phyloP scores from a whole-genome alignment of 2,888 invertebrate genomes.

The Synergus gifuensis region DNA sequence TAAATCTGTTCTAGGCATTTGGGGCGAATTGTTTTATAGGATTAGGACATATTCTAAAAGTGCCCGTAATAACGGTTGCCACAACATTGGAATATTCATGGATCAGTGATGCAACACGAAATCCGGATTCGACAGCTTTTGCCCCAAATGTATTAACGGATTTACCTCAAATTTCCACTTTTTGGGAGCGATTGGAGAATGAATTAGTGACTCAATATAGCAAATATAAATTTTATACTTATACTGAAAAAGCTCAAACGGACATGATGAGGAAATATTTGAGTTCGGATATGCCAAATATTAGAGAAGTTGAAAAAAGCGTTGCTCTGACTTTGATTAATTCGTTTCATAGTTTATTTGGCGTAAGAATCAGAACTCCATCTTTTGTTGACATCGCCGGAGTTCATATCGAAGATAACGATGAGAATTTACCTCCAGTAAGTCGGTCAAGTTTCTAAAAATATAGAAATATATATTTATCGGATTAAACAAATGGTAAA shows the following conservation, averaged over 20 bases:
- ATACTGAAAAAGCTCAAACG: conserved; percentile 46
- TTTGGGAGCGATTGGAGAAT: conserved; percentile 58
- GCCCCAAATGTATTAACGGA: conserved; percentile 9
- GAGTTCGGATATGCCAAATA: conserved; percentile 68
- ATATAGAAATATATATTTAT: too few species aligned
- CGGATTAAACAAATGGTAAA: background rate
- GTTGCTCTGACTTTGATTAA: conserved; percentile 79
- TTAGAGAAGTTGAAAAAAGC: conserved; percentile 76
- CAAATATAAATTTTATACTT: conserved; percentile 3
- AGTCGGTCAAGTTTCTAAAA: conserved; percentile 11
- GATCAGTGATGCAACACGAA: conserved; percentile 44
- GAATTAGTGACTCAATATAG: conserved; percentile 16
- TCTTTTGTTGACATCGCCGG: conserved; percentile 80
- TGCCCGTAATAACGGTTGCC: conserved; percentile 49
- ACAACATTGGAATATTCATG: conserved; percentile 48
- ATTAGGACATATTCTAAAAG: conserved; percentile 57
- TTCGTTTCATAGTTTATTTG: conserved; percentile 78
- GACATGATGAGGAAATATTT: conserved; percentile 60
- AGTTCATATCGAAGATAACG: conserved; percentile 76
- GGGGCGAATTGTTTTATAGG: conserved; percentile 58
- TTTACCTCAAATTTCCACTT: conserved; percentile 39
- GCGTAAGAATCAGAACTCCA: conserved; percentile 76
- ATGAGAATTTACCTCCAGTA: conserved; percentile 54
- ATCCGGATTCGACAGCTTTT: conserved; percentile 5
- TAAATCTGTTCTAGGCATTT: conserved; percentile 48